Base-by-base conservation (phyloP, 2,888 invertebrate genomes). In the Dendrolimus houi region DNA sequence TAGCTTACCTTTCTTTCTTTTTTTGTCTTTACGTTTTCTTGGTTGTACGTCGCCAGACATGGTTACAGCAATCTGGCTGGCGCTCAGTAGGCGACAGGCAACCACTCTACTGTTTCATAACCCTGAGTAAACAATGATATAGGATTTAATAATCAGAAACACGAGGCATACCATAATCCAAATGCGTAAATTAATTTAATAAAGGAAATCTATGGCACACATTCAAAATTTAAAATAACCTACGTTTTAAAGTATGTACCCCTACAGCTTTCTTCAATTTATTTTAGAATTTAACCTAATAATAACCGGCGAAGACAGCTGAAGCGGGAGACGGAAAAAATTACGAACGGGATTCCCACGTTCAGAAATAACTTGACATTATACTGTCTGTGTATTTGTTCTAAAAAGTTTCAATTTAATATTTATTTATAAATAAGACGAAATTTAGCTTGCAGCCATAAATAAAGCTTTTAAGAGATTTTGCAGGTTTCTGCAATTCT, bases 1-100 rank as follows among this genome's bases (percentile, higher is more conserved):
- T 29, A 29, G 29, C 29, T 29, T 92, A 96, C 96, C 95, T 93
- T 95, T 96, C 87, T 94, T 95, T 80, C 93, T 94, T 82, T 93
- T 93, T 85, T 96, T 96, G 81, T 96, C 96, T 88, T 95, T 96
- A 71, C 96, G 94, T 87, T 95, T 96, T 77, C 95, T 94, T 77
- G 96, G 95, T 85, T 96, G 96, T 72, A 95, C 95, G 90, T 96
- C 96, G 72, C 96, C 96, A 81, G 96, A 96, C 96, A 96, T 96
- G 85, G 83, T 92, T 71, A 76, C 69, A 79, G 72, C 69, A 65
- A 74, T 75, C 82, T 85, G 84, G 80, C 82, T 85, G 84, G 80
- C 85, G 83, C 86, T 81, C 77, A 69, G 72, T 62, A 78, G 75
- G 87, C 87, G 85, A 79, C 83, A 79, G 79, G 77, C 74, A 74